Conservation (phyloP, 2,888 invertebrate genomes). For the Lamellibrachia satsuma region DNA sequence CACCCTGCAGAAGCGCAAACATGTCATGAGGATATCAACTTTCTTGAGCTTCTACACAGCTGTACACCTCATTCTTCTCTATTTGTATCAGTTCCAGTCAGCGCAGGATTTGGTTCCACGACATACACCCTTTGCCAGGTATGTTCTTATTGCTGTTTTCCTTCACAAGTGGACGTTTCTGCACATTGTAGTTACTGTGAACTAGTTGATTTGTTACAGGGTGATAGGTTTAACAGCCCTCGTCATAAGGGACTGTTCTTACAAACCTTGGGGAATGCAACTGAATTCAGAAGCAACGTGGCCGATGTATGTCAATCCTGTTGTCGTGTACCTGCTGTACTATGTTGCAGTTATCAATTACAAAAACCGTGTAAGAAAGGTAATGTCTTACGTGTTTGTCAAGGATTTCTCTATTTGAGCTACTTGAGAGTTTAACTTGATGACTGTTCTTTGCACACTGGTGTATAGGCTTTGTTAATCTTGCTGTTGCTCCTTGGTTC, state of each 20-base stretch:
- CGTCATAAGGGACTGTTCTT: constrained; percentile 69
- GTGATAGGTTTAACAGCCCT: constrained; percentile 77
- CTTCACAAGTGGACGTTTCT: no score
- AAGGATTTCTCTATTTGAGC: not conserved
- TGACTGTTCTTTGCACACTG: not conserved
- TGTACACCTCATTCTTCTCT: constrained; percentile 77
- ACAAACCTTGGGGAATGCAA: constrained; percentile 74
- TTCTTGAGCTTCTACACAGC: constrained; percentile 74
- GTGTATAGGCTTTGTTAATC: not conserved
- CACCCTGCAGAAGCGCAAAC: constrained; percentile 81
- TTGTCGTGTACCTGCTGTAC: constrained; percentile 75
- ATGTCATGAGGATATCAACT: constrained; percentile 62
- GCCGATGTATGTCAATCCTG: constrained; percentile 83
- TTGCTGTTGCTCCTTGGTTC: not conserved
- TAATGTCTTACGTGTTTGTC: not conserved
- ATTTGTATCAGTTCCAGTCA: constrained; percentile 87
- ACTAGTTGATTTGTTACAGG: constrained; percentile 67
- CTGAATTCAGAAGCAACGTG: constrained; percentile 75
- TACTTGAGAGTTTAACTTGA: not conserved
- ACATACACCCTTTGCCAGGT: constrained; percentile 81
- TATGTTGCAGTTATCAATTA: constrained; percentile 56
- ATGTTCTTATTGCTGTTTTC: constrained; percentile 33
- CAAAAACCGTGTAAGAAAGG: not conserved
- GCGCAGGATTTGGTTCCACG: constrained; percentile 78
- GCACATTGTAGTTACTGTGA: no score